Evolutionary conservation across 2,113 vertebrate species (phyloP).

Genomic region (Phycodurus eques): DNA sequence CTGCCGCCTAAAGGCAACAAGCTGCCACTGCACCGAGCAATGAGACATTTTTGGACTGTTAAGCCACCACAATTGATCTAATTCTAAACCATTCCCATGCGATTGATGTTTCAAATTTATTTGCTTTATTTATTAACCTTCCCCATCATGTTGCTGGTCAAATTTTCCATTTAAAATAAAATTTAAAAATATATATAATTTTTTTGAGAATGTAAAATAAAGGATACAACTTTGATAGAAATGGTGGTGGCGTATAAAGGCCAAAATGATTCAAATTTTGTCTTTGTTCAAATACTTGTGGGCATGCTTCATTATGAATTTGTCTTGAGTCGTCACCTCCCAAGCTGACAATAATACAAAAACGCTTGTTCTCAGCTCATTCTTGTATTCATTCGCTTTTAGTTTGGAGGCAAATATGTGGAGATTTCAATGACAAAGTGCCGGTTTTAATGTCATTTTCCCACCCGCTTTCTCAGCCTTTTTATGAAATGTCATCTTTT

Average conservation of each 20-base stretch:
- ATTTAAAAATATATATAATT: not conserved
- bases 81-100: not conserved
- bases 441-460: not conserved
- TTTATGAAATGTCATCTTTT: conserved; percentile 40
- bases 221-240: no score
- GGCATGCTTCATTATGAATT: not conserved
- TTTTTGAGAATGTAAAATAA: not conserved
- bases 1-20: conserved; percentile 63
- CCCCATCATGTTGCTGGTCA: not conserved
- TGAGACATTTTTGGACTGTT: not conserved
- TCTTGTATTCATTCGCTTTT: not conserved
- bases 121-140: not conserved
- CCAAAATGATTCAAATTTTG: not conserved
- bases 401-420: conserved; percentile 20
- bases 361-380: not conserved
- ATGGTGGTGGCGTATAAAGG: not conserved
- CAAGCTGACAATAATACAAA: not conserved
- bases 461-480: conserved; percentile 16
- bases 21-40: conserved; percentile 28
- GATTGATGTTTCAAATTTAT: not conserved
- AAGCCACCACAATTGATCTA: not conserved
- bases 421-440: conserved; percentile 21
- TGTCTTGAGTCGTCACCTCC: not conserved
- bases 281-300: not conserved
- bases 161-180: not conserved